Conservation (phyloP, 2,113 vertebrate genomes). For the Perca flavescens region DNA sequence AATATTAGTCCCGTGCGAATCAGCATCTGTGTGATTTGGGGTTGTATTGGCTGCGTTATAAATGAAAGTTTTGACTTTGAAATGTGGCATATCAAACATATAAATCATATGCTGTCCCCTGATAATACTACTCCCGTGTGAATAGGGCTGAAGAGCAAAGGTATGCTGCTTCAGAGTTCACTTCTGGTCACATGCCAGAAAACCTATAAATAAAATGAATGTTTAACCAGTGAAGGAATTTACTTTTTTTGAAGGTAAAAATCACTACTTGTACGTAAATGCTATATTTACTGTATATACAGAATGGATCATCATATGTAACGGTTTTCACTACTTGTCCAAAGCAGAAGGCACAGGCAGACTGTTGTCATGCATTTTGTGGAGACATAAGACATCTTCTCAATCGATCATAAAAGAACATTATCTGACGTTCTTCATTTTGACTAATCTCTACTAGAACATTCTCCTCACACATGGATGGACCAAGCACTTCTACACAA, state of each 20-base stretch:
- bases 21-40: no score
- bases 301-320: background rate
- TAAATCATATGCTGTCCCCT: no score
- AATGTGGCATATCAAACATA: no score
- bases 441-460: slow-evolving; percentile 14
- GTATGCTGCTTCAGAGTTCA: background rate
- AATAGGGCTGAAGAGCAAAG: background rate
- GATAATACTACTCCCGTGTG: no score
- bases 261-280: background rate
- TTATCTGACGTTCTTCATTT: slow-evolving; percentile 37
- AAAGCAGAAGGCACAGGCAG: slow-evolving; percentile 14
- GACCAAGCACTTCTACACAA: slow-evolving; percentile 13
- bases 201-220: background rate
- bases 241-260: background rate
- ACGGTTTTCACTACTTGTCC: background rate
- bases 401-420: slow-evolving; percentile 35
- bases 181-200: background rate
- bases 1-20: no score
- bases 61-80: no score
- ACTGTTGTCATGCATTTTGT: slow-evolving; percentile 7
- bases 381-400: slow-evolving; percentile 20
- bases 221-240: background rate
- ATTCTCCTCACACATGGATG: slow-evolving; percentile 15
- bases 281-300: background rate
- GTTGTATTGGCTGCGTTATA: no score